Evolutionary conservation across 2,888 invertebrate species (phyloP).

Genomic region (Cephus nigrinus): DNA sequence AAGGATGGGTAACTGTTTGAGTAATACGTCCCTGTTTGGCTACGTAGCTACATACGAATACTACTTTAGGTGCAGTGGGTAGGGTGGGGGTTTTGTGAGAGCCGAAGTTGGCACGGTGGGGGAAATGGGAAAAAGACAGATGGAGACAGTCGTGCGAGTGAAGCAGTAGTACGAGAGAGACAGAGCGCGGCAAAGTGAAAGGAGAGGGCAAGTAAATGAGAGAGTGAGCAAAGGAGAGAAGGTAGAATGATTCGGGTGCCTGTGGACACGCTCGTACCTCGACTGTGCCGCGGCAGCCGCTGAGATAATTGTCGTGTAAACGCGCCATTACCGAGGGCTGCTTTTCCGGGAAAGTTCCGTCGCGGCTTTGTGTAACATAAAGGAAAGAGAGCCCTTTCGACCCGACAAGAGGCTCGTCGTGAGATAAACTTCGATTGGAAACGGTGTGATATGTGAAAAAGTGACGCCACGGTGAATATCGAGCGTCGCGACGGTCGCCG

Average conservation of each 20-base stretch:
- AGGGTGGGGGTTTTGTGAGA: neutral
- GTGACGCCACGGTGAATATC: conserved; percentile 47
- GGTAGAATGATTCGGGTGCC: conserved; percentile 46
- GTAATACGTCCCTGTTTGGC: neutral
- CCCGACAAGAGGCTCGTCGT: neutral
- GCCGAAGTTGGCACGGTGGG: conserved; percentile 10
- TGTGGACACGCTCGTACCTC: conserved; percentile 58
- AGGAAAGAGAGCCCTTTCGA: too few species aligned
- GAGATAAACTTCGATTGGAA: neutral
- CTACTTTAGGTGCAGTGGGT: conserved; percentile 9
- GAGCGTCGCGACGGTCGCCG: conserved; percentile 48
- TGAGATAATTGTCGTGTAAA: conserved; percentile 49
- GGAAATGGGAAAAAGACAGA: conserved; percentile 21
- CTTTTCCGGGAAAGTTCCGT: conserved; percentile 5
- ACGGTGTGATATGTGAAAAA: conserved; percentile 17
- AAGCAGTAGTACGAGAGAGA: conserved; percentile 10
- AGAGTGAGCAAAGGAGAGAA: conserved; percentile 10
- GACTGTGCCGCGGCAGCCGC: conserved; percentile 37
- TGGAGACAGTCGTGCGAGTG: neutral
- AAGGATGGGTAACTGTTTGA: neutral
- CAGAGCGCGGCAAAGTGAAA: conserved; percentile 16
- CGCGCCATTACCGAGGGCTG: conserved; percentile 40
- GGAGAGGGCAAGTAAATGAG: conserved; percentile 26
- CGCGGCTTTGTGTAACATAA: conserved; percentile 9
- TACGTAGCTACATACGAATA: neutral